Base-by-base conservation (phyloP, 2,113 vertebrate genomes). In the Thymallus thymallus region DNA sequence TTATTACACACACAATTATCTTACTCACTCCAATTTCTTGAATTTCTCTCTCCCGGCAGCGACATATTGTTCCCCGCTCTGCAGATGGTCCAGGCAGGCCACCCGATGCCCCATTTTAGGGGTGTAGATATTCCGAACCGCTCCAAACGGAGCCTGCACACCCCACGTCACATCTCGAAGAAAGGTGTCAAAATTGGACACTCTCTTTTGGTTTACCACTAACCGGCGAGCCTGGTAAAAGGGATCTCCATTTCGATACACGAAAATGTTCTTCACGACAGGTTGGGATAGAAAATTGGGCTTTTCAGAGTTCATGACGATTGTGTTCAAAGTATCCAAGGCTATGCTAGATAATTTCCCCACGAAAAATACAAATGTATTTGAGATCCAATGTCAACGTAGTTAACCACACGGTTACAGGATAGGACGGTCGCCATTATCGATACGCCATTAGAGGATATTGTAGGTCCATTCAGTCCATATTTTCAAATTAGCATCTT, bases 111-210 rank as follows among this genome's bases (percentile, higher is more conserved):
- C 98, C 0, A 89, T 90, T 71, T 87, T 91, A 0, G 98, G 98
- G 0, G 98, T 99, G 72, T 98, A 98, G 88, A 99, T 96, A 89
- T 94, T 96, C 2, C 95, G 88, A 64, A 99, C 98, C 0, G 98
- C 97, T 58, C 97, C 98, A 6, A 98, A 99, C 14, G 94, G 94
- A 0, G 98, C 94, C 73, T 95, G 93, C 5, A 99, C 92, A 14
- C 95, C 94, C 0, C 94, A 93, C 0, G 96, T 98, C 82, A 98
- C 95, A 79, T 99, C 97, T 45, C 94, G 93, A 76, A 99, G 88
- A 85, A 99, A 92, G 4, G 95, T 93, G 26, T 99, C 97, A 1
- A 99, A 98, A 80, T 90, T 97, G 74, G 93, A 91, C 76, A 98
- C 93, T 70, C 95, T 93, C 90, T 93, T 97, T 76, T 99, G 95